Evolutionary conservation across 2,113 vertebrate species (phyloP).

Genomic region (Jaculus jaculus): DNA sequence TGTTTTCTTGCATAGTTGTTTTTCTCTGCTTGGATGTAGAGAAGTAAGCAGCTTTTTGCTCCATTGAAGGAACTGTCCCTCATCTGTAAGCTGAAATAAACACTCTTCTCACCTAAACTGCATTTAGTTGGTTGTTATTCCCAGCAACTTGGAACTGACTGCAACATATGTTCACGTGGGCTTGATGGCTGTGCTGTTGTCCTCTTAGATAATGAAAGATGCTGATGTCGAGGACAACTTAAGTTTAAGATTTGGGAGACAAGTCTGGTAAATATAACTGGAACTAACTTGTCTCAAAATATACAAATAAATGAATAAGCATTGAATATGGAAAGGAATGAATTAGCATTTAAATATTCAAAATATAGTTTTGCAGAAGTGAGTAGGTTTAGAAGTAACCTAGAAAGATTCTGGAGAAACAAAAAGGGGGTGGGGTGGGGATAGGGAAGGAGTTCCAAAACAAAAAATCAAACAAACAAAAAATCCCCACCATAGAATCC

Average conservation of each 20-base stretch:
- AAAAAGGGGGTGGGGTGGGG: not conserved
- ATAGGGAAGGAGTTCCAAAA: not conserved
- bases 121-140: too few species aligned
- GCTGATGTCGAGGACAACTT: accelerated
- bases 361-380: not conserved
- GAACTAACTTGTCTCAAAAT: not conserved
- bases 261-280: not conserved
- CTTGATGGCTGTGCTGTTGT: too few species aligned
- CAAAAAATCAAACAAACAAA: not conserved
- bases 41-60: too few species aligned
- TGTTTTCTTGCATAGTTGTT: too few species aligned
- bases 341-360: not conserved
- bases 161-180: too few species aligned
- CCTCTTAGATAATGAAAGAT: not conserved
- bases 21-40: too few species aligned
- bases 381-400: not conserved
- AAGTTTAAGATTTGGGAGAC: not conserved
- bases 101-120: too few species aligned
- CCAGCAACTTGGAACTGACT: too few species aligned
- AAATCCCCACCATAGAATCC: not conserved
- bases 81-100: too few species aligned
- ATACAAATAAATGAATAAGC: too few species aligned
- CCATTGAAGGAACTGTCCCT: too few species aligned
- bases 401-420: not conserved
- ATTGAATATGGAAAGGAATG: not conserved